Evolutionary conservation across 1,140 invertebrate genomes (phyloP).

Genomic region (Spodoptera litura): DNA sequence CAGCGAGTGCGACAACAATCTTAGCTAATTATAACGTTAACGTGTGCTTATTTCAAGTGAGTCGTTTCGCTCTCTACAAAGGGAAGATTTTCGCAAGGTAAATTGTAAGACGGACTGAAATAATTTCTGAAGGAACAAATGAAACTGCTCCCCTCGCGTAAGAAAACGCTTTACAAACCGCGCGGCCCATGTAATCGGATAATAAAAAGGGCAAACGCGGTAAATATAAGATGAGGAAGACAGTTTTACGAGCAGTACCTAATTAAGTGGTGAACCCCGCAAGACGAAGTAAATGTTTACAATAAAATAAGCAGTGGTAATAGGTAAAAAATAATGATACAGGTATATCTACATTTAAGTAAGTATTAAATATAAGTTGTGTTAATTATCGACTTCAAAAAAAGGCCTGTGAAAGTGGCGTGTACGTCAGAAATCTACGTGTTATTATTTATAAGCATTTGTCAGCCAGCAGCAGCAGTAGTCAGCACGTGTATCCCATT

Average conservation of each 20-base stretch:
- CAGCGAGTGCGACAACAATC: slow-evolving; percentile 69
- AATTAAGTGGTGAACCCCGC: slow-evolving; percentile 85
- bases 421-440: too few species aligned
- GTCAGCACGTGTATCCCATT: too few species aligned
- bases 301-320: slow-evolving; percentile 66
- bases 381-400: too few species aligned
- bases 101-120: slow-evolving; percentile 62
- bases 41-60: slow-evolving; percentile 61
- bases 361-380: too few species aligned
- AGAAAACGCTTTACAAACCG: slow-evolving; percentile 81
- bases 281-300: slow-evolving; percentile 82
- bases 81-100: slow-evolving; percentile 5
- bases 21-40: slow-evolving; percentile 74
- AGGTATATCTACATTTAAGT: too few species aligned
- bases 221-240: slow-evolving; percentile 86
- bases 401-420: too few species aligned
- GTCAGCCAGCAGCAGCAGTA: too few species aligned
- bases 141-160: slow-evolving; percentile 83
- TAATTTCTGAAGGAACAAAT: slow-evolving; percentile 85
- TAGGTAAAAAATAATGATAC: neutral
- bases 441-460: too few species aligned
- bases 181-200: slow-evolving; percentile 85
- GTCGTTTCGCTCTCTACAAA: slow-evolving; percentile 56
- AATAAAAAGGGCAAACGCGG: slow-evolving; percentile 86
- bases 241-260: slow-evolving; percentile 86